These are phyloP conservation scores for Schizotus pectinicornis DNA, from an alignment of 2,888 invertebrate species.

Conservation along the genomic window DNA sequence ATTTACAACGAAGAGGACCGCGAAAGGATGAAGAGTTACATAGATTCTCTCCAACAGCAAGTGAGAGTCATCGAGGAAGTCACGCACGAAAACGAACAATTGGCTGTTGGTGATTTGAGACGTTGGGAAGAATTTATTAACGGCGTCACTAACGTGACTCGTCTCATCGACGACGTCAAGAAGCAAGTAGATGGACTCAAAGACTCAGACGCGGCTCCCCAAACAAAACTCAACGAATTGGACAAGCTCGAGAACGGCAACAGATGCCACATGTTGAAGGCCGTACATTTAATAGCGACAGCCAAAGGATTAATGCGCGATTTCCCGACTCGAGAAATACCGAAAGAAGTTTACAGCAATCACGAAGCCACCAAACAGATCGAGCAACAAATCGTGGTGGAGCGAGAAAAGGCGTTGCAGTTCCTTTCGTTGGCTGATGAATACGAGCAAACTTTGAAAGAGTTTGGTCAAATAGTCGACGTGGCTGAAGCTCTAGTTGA, in stretches of 20 bases:
- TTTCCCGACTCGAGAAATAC: conserved; percentile 74
- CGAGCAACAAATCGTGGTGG: conserved; percentile 71
- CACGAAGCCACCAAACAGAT: conserved; percentile 73
- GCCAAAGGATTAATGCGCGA: conserved; percentile 70
- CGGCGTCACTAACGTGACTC: conserved; percentile 66
- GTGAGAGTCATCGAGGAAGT: conserved; percentile 73
- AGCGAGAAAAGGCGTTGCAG: conserved; percentile 79
- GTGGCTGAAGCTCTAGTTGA: conserved; percentile 83
- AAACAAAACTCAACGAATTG: conserved; percentile 70
- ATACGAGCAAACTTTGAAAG: conserved; percentile 86
- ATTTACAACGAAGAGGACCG: conserved; percentile 59
- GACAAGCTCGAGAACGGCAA: conserved; percentile 75
- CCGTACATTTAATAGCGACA: conserved; percentile 67
- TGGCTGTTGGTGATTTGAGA: conserved; percentile 66
- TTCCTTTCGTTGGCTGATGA: conserved; percentile 80
- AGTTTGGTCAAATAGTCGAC: conserved; percentile 84
- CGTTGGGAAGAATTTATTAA: conserved; percentile 76
- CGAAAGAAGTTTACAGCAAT: conserved; percentile 69
- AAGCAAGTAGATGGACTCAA: conserved; percentile 64
- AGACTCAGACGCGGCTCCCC: conserved; percentile 69
- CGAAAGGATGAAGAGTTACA: conserved; percentile 62
- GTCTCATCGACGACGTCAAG: conserved; percentile 61
- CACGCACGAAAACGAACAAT: conserved; percentile 65
- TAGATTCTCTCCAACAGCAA: conserved; percentile 69
- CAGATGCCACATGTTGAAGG: conserved; percentile 65